Evolutionary conservation across 2,888 invertebrate species (phyloP).

Genomic region (Scaeva pyrastri): DNA sequence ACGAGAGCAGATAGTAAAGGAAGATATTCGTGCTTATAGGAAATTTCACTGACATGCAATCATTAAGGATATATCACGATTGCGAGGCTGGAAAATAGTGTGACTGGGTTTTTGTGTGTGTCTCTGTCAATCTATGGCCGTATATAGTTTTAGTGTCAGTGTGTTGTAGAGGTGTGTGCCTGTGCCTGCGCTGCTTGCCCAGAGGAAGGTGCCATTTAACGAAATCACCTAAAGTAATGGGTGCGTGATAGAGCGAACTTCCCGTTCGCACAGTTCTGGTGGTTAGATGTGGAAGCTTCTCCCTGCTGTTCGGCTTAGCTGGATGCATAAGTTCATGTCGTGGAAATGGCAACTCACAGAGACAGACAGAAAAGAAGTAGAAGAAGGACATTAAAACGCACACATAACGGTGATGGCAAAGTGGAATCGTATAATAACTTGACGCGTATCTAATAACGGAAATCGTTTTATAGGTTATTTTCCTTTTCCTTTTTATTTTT

Average conservation of each 20-base stretch:
- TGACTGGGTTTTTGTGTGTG: not conserved
- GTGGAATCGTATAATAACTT: constrained; percentile 63
- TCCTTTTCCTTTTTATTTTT: constrained; percentile 25
- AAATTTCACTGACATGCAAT: constrained; percentile 69
- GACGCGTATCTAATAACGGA: constrained; percentile 62
- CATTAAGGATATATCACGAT: constrained; percentile 66
- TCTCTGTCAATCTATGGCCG: not conserved
- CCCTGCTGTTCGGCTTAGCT: too few species aligned
- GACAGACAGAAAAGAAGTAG: not conserved
- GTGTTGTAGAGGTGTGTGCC: constrained; percentile 16
- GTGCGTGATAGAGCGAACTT: constrained; percentile 70
- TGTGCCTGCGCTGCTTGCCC: not conserved
- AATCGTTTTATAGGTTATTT: constrained; percentile 63
- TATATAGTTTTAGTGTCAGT: not conserved
- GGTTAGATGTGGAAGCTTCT: not conserved
- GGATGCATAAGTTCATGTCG: constrained; percentile 21
- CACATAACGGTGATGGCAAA: constrained; percentile 60
- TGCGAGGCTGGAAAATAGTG: not conserved
- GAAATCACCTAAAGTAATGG: constrained; percentile 70
- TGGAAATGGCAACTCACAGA: not conserved
- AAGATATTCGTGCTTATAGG: constrained; percentile 52
- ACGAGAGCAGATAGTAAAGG: not conserved
- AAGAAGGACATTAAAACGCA: constrained; percentile 57
- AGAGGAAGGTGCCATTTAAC: constrained; percentile 71
- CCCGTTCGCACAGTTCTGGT: not conserved